Evolutionary conservation across 2,797 vertebrate genomes (phyloP).

Genomic region (Leuciscus waleckii): DNA sequence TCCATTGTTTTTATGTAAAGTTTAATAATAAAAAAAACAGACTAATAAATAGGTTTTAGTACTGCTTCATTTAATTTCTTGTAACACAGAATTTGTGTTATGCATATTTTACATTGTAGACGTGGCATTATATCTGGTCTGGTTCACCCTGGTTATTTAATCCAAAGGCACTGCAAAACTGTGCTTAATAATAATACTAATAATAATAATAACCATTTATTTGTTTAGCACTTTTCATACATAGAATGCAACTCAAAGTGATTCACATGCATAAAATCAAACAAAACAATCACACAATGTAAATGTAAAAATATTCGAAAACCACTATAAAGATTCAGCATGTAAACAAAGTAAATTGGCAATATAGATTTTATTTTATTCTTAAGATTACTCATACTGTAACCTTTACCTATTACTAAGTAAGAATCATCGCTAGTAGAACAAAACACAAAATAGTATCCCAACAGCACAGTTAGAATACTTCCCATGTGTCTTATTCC

Average conservation of each 20-base stretch:
- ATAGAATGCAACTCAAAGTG: too few species aligned
- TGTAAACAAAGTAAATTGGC: too few species aligned
- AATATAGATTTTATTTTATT: too few species aligned
- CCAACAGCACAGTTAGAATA: background rate
- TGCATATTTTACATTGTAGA: background rate
- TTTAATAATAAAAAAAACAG: conserved; percentile 15
- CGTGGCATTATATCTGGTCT: background rate
- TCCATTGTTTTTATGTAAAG: background rate
- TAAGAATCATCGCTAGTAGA: background rate
- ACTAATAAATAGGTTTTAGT: background rate
- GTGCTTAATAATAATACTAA: background rate
- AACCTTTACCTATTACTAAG: background rate
- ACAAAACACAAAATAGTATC: background rate
- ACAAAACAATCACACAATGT: too few species aligned
- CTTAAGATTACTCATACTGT: background rate
- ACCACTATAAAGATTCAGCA: too few species aligned
- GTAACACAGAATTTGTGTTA: background rate
- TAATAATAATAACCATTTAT: too few species aligned
- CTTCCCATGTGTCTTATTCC: background rate
- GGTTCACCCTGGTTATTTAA: background rate
- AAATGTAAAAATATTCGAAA: too few species aligned
- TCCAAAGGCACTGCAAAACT: conserved; percentile 32
- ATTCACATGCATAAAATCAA: too few species aligned
- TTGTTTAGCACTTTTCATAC: too few species aligned
- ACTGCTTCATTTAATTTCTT: background rate